These are phyloP conservation scores for Psittacula echo DNA, from an alignment of 2,797 vertebrate species.

Conservation along the genomic window DNA sequence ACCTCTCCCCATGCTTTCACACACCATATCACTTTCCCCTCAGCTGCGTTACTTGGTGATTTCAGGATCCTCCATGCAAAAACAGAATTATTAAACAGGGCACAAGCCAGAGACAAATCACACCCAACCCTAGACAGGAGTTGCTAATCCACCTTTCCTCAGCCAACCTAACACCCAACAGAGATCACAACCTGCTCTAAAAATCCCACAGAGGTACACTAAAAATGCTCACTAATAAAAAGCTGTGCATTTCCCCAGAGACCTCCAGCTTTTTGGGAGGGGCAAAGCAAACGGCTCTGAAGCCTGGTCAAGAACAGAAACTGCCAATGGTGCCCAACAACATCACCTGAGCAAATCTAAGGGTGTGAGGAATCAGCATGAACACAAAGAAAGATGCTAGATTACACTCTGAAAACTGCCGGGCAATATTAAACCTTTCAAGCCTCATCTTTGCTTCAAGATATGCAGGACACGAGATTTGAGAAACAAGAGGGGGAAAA, in stretches of 20 bases:
- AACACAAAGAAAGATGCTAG: background rate
- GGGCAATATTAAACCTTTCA: background rate
- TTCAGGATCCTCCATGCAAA: background rate
- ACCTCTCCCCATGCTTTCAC: background rate
- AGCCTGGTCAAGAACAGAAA: background rate
- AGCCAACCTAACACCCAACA: background rate
- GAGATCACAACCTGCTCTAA: background rate
- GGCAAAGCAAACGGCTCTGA: background rate
- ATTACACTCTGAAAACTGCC: fast-evolving
- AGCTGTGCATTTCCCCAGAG: background rate
- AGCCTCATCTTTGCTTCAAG: background rate
- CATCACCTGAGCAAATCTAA: background rate
- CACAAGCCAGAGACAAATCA: background rate
- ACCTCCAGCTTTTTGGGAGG: background rate
- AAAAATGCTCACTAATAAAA: background rate
- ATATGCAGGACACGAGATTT: background rate
- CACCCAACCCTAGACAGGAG: background rate
- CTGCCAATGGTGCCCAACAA: background rate
- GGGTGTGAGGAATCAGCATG: background rate
- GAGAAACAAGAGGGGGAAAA: background rate
- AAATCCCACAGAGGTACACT: background rate
- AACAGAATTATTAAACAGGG: background rate
- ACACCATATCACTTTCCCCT: background rate
- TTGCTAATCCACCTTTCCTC: background rate
- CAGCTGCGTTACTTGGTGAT: fast-evolving